Base-by-base conservation (phyloP, 2,113 vertebrate genomes). In the Pseudolaguvia tuberculata region DNA sequence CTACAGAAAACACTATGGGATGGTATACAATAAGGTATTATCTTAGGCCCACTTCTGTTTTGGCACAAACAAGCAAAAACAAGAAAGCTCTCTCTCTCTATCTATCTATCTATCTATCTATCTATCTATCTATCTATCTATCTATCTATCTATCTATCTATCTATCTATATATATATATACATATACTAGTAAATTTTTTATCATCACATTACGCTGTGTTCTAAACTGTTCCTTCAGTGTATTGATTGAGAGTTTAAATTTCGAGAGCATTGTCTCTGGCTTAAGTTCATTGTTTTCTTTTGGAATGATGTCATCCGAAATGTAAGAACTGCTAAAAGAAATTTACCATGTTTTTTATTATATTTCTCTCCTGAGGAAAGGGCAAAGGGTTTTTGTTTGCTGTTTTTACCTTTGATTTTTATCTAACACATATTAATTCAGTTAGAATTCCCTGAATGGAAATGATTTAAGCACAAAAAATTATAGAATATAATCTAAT, bases 221-320 rank as follows among this genome's bases (percentile, higher is more conserved):
- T 62, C 59, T 62, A 62, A 62, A 42, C 20, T 35, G 39, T 47
- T n/a, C n/a, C 61, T 65, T 47, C 23, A 21, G 61, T 65, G 15
- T 65, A 65, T 65, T 47, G 61, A 65, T 65, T 65, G 39, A 47
- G 39, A 15, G 61, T 23, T 45, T 47, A 39, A 47, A 63, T 63
- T 63, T 63, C 35, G 5, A 39, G 35, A 63, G n/a, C 35, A 45
- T 21, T 21, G 9, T 47, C 61, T 13, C 39, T 23, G 61, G 61
- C 61, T 65, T 23, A 39, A 12, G n/a, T 29, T 51, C 47, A 29
- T 6, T 70, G 27, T 6, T 18, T 39, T 70, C 18, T 39, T 27
- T 53, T 12, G 47, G 6, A 53, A 42, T 70, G 68, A 70, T 55
- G 51, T 70, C 50, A 70, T 52, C 13, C 52, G n/a, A 70, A 55